Base-by-base conservation (phyloP, 2,797 vertebrate species). In the Cryptoblepharus egeriae region DNA sequence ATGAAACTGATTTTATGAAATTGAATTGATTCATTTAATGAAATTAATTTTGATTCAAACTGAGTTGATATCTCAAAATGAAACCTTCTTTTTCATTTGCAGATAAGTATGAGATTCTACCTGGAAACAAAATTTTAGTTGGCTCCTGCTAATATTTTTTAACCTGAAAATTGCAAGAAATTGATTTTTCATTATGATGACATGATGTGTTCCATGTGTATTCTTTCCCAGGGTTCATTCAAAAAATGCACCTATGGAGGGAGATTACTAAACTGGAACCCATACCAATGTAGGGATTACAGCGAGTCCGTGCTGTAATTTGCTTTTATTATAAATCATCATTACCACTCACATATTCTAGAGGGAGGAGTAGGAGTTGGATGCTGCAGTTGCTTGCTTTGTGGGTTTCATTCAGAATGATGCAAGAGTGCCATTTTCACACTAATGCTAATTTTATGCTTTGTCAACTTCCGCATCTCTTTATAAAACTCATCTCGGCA, bases 381-480 rank as follows among this genome's bases (percentile, higher is more conserved):
- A 24, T 68, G 73, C 24, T 52, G 77, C 30, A 49, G 64, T 69
- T 37, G 75, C 26, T 76, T 70, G 32, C 49, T 58, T 37, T 52
- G 87, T 87, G 70, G 65, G 91, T 88, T 89, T 81, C 71, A 20
- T 80, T 69, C 80, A 65, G 75, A 83, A 86, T 89, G 87, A 92
- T 89, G 87, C 91, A 93, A 84, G 74, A 75, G 69, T 85, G 88
- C 90, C 79, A 85, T 88, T 91, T 93, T 80, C 88, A 83, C 1
- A 1, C 84, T 92, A 93, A 92, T 90, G 84, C 77, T 90, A 86
- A 93, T 94, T 94, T 93, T 92, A 91, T 91, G 92, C 86, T 90
- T 91, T 91, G 84, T 89, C 94, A 86, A 74, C 85, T 93, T 88
- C 85, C 49, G 87, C 84, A 87, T 86, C 9, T 35, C 76, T 85